phyloP scores from a whole-genome alignment of 2,113 vertebrate species.

The Halichoeres trimaculatus region DNA sequence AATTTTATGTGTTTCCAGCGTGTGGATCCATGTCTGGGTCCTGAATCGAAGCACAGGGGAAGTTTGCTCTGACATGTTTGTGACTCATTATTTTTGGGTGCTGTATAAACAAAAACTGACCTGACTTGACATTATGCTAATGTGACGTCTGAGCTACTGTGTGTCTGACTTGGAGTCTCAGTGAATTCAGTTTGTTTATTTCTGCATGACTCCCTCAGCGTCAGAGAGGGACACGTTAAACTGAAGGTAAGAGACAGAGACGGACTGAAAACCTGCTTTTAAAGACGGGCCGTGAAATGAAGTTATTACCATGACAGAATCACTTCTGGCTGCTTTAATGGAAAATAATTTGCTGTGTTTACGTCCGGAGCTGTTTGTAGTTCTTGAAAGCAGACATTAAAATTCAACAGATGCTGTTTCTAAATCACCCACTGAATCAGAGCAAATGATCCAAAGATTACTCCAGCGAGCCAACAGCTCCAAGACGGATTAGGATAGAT shows the following conservation, averaged over 20 bases:
- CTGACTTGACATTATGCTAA: neutral
- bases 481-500: neutral
- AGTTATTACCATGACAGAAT: neutral
- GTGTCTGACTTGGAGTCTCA: neutral
- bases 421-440: conserved; percentile 8
- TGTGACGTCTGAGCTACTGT: neutral
- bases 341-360: neutral
- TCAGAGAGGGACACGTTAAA: neutral
- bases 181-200: neutral
- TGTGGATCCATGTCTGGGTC: neutral
- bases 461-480: conserved; percentile 14
- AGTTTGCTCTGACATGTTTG: neutral
- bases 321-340: neutral
- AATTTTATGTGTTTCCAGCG: neutral
- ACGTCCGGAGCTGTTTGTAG: neutral
- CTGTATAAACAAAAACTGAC: neutral
- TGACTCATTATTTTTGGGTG: neutral
- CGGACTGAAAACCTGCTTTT: neutral
- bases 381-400: conserved; percentile 16
- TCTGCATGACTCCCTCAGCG: neutral
- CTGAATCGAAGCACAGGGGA: neutral
- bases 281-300: neutral
- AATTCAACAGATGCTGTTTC: conserved; percentile 37
- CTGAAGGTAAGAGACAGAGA: neutral
- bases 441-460: conserved; percentile 46